Base-by-base conservation (phyloP, 1,140 invertebrate species). In the Drosophila bipectinata region DNA sequence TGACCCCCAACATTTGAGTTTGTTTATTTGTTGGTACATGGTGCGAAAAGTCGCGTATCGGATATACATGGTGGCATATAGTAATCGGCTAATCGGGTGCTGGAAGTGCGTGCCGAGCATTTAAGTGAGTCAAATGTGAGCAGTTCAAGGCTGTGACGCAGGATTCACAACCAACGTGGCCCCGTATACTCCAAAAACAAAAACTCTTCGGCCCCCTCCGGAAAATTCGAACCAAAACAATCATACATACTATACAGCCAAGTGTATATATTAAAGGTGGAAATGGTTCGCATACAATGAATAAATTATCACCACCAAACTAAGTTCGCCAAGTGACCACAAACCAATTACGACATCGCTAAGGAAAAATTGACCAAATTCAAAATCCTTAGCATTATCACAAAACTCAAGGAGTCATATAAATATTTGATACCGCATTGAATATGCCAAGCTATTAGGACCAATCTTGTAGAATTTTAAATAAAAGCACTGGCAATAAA, bases 111-210 rank as follows among this genome's bases (percentile, higher is more conserved):
- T 69, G 67, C 64, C 51, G 9, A 56, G 30, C 28, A 52, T 69
- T 48, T 69, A 69, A 69, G 52, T 69, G 64, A 69, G 63, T 69
- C 64, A 69, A 69, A 69, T 69, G 67, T 57, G 67, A 69, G 44
- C 52, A 52, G 67, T 69, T 69, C 67, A 69, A 69, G 67, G 67
- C 63, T 69, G 64, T 39, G 44, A 18, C 34, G 51, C 41, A 57
- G 51, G 18, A 69, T 55, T 39, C 8, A 24, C n/a, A 37, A 39
- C 51, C 39, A 69, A 56, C 44, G 63, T 49, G 49, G 12, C 18
- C 18, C 47, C 9, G 10, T 18, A 14, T 48, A 28, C n/a, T 18
- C 56, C 30, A 4, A 28, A 37, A 37, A 10, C 4, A 39, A 37
- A 12, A 7, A 28, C 21, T 10, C 14, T 12, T 47, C 12, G 26